phyloP scores from a whole-genome alignment of 2,113 vertebrate genomes.

The Zosterops borbonicus region DNA sequence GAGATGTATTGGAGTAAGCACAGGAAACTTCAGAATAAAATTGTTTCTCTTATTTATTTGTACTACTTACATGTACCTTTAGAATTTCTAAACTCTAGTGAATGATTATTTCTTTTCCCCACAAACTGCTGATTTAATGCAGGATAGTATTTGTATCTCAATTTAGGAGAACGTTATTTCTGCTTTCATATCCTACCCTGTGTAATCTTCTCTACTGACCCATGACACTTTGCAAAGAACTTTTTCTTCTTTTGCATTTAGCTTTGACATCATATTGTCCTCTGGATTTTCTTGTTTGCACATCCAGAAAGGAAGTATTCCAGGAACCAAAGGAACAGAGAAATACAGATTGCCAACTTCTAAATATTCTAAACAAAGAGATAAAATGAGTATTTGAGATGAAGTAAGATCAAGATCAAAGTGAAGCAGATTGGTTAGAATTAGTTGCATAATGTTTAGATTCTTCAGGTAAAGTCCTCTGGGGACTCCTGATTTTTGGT shows the following conservation, averaged over 20 bases:
- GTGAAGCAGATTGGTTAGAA: background rate
- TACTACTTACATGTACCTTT: accelerated
- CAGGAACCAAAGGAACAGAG: background rate
- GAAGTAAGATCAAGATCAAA: background rate
- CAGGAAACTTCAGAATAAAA: background rate
- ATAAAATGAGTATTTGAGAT: background rate
- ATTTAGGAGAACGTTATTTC: background rate
- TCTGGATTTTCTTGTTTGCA: background rate
- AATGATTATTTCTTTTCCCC: background rate
- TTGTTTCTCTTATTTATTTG: background rate
- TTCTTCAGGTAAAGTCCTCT: background rate
- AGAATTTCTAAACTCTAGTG: background rate
- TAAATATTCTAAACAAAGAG: background rate
- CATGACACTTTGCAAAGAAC: background rate
- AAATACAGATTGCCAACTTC: background rate
- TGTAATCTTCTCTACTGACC: background rate
- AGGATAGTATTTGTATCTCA: background rate
- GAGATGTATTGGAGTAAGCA: background rate
- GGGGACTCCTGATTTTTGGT: background rate
- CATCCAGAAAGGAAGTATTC: background rate
- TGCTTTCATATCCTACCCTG: background rate
- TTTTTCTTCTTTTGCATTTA: background rate
- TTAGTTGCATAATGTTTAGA: background rate
- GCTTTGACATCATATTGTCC: background rate
- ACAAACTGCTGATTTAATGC: background rate